Evolutionary conservation across 2,797 vertebrate genomes (phyloP), one percentile per base, ranked within the genome.

Genomic region (Intellagama lesueurii): DNA sequence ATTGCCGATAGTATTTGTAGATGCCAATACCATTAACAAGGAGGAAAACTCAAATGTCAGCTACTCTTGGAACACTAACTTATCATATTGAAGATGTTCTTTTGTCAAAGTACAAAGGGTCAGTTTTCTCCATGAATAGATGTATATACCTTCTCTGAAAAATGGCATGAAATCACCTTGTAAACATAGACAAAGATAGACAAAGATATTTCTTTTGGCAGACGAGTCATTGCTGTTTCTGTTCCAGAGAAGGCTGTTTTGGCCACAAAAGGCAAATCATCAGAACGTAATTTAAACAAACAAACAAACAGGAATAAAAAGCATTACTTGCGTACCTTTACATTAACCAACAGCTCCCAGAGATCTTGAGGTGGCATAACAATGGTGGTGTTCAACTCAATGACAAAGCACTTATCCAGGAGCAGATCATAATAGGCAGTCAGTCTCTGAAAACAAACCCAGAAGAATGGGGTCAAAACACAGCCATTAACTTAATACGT

Each of bases 311-410:
- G 77, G 11, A 86, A 69, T 82, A 56, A 19, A 73, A 85, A 26
- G 56, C 26, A 76, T 0, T 32, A 44, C 7, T 92, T 0, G n/a
- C 22, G 32, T 97, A 99, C 98, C 98, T 99, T 99, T 87, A 99
- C 97, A 0, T 98, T 99, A 88, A 98, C 97, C 24, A 99, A 97
- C 49, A 99, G 98, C 93, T 99, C 98, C 98, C 98, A 98, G 26
- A 99, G 98, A 97, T 98, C 99, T 32, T 98, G 98, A 16, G 98
- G 99, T 0, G 98, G 98, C 98, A 99, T 98, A 92, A 99, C 98
- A 0, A 98, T 97, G 79, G 98, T 98, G 94, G 98, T 98, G 96
- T 99, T 99, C 86, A 99, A 98, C 92, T 98, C 98, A 0, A 98
- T 99, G 79, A 99, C 97, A 0, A 99, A 99, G 96, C 99, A 99